phyloP scores from a whole-genome alignment of 2,888 invertebrate genomes.

The Polymixis lichenea region DNA sequence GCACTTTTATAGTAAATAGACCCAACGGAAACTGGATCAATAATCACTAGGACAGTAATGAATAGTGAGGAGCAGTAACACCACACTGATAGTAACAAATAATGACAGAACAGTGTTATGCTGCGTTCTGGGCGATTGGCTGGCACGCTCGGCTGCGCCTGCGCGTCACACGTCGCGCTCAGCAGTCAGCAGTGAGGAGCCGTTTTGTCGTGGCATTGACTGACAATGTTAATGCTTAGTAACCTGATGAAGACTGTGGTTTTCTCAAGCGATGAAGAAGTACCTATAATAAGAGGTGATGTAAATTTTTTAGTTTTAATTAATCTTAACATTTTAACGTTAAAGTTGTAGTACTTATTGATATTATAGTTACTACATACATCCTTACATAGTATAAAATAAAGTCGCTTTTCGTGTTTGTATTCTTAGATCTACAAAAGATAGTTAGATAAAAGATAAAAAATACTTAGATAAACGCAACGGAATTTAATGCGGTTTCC shows the following conservation, averaged over 20 bases:
- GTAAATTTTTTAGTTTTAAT: too few relatives aligned
- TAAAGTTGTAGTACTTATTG: background rate
- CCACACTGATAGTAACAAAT: conserved; percentile 25
- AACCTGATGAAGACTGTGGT: background rate
- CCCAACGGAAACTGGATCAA: background rate
- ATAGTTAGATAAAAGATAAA: too few relatives aligned
- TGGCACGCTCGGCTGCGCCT: conserved; percentile 47
- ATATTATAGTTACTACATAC: too few relatives aligned
- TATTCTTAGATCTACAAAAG: too few relatives aligned
- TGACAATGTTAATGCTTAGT: background rate
- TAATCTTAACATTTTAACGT: background rate
- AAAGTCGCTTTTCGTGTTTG: too few relatives aligned
- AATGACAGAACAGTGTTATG: conserved; percentile 17
- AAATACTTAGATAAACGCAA: too few relatives aligned
- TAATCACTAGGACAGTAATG: background rate
- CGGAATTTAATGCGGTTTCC: too few relatives aligned
- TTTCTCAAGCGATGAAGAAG: background rate
- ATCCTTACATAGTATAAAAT: too few relatives aligned
- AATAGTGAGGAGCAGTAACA: conserved; percentile 7
- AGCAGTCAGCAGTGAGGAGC: background rate
- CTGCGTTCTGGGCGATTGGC: conserved; percentile 59
- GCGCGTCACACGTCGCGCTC: conserved; percentile 35
- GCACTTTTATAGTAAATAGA: background rate
- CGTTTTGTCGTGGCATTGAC: conserved; percentile 36
- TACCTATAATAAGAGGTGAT: too few relatives aligned